phyloP scores from a whole-genome alignment of 1,140 invertebrate species.

The Scaptomyza graminum region DNA sequence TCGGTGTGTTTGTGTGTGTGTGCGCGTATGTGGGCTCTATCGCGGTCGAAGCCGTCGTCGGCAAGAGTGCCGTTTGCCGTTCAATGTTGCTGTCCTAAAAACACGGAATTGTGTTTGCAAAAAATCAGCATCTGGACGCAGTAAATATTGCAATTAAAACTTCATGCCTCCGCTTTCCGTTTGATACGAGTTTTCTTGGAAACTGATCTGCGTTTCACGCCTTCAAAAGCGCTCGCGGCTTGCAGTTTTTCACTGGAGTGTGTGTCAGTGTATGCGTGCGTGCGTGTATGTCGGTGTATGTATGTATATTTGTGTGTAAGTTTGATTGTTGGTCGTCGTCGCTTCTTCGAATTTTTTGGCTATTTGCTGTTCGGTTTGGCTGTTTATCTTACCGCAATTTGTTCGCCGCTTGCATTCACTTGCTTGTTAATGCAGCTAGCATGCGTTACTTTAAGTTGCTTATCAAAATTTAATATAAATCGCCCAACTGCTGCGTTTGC shows the following conservation, averaged over 20 bases:
- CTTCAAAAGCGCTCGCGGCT: conserved; percentile 60
- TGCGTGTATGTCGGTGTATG: too few relatives aligned
- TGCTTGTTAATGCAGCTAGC: conserved; percentile 35
- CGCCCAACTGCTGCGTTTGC: conserved; percentile 61
- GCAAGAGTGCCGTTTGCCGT: conserved; percentile 57
- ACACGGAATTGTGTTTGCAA: conserved; percentile 53
- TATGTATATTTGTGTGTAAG: too few relatives aligned
- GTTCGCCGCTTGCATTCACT: conserved; percentile 58
- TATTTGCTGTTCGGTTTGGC: too few relatives aligned
- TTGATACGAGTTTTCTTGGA: conserved; percentile 32
- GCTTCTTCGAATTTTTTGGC: too few relatives aligned
- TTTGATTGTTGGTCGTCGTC: too few relatives aligned
- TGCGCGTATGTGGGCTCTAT: conserved; percentile 48
- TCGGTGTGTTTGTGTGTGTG: conserved; percentile 32
- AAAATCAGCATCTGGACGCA: conserved; percentile 38
- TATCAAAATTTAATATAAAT: conserved; percentile 61
- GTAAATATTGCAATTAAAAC: conserved; percentile 27
- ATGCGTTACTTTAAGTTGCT: conserved; percentile 52
- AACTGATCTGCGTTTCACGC: conserved; percentile 43
- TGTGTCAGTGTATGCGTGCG: too few relatives aligned
- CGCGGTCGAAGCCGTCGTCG: conserved; percentile 52
- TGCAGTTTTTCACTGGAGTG: conserved; percentile 70
- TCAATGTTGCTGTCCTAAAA: conserved; percentile 57
- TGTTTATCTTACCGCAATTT: conserved; percentile 64
- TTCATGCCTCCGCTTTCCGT: conserved; percentile 18